phyloP scores from a whole-genome alignment of 2,797 vertebrate genomes.

The Paramormyrops hopkinsi region DNA sequence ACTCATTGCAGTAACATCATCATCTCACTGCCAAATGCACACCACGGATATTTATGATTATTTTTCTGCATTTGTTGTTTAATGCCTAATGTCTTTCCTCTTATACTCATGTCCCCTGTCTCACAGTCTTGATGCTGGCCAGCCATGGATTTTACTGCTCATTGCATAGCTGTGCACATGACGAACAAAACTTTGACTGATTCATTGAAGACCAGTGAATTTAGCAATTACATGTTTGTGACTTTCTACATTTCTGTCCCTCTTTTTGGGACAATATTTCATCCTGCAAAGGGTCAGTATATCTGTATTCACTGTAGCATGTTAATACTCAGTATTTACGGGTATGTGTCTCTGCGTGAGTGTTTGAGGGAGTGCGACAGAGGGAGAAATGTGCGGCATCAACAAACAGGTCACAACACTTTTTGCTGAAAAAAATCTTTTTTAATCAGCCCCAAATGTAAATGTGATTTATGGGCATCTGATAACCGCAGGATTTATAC shows the following conservation, averaged over 20 bases:
- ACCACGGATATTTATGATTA: neutral
- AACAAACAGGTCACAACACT: neutral
- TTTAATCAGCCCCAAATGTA: constrained; percentile 10
- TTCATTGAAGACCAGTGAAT: neutral
- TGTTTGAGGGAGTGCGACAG: neutral
- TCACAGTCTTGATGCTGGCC: neutral
- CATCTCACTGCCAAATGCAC: neutral
- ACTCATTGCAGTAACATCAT: neutral
- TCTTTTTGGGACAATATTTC: neutral
- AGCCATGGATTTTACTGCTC: neutral
- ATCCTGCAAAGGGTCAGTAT: neutral
- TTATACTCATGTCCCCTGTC: neutral
- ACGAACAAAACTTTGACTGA: neutral
- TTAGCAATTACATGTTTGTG: neutral
- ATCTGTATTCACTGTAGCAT: too few relatives aligned
- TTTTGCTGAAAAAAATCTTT: constrained; percentile 3
- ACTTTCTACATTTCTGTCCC: neutral
- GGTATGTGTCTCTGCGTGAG: neutral
- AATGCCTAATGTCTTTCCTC: neutral
- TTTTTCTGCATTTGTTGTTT: neutral
- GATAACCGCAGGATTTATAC: neutral
- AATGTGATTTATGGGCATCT: constrained; percentile 10
- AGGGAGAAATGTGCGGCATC: neutral
- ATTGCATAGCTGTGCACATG: neutral
- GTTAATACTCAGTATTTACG: neutral